Evolutionary conservation across 2,888 invertebrate species (phyloP).

Genomic region (Heliconius ethilla): DNA sequence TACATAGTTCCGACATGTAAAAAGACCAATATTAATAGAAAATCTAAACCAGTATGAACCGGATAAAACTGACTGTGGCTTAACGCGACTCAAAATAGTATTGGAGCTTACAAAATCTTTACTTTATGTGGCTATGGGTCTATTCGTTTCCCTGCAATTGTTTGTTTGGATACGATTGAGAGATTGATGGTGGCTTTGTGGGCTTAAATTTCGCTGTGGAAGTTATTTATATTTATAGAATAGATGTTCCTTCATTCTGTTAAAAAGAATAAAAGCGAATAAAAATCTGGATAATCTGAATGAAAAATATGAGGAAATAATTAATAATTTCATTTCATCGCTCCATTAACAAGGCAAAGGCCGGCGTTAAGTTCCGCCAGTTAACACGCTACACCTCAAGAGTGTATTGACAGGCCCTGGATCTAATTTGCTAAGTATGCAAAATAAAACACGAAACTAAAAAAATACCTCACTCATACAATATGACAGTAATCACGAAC

Average conservation of each 20-base stretch:
- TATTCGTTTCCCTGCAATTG: not conserved
- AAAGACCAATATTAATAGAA: conserved; percentile 15
- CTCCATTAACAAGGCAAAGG: too few species aligned
- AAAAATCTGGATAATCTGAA: too few species aligned
- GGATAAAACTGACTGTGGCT: conserved; percentile 13
- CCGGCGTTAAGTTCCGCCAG: too few species aligned
- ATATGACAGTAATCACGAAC: too few species aligned
- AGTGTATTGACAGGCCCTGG: too few species aligned
- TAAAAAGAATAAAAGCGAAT: too few species aligned
- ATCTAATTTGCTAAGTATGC: too few species aligned
- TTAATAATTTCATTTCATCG: too few species aligned
- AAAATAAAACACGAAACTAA: too few species aligned
- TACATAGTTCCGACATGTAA: conserved; percentile 1
- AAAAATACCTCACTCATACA: too few species aligned
- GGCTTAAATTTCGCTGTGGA: not conserved
- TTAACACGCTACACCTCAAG: too few species aligned
- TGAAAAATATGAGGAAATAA: too few species aligned
- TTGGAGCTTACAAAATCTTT: conserved; percentile 14
- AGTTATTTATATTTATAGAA: not conserved
- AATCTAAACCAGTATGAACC: conserved; percentile 19
- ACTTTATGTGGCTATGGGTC: not conserved
- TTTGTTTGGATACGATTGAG: not conserved
- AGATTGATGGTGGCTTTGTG: not conserved
- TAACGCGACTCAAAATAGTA: conserved; percentile 4
- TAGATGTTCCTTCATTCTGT: not conserved